phyloP scores from a whole-genome alignment of 2,797 vertebrate genomes.

The Basileuterus tristriatus region DNA sequence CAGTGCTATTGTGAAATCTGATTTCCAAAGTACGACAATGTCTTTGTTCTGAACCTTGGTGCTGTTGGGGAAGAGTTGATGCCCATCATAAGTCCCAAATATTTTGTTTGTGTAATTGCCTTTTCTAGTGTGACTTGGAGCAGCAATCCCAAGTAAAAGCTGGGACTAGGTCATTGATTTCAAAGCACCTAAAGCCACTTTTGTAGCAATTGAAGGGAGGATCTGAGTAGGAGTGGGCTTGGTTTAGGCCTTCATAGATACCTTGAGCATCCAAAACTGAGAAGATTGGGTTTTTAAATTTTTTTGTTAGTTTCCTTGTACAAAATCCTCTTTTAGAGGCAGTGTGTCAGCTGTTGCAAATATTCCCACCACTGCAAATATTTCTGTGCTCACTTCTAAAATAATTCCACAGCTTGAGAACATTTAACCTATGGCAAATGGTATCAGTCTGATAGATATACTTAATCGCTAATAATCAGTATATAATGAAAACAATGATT shows the following conservation, averaged over 20 bases:
- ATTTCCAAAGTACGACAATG: neutral
- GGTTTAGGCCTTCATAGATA: neutral
- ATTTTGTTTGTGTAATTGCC: neutral
- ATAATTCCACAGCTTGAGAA: neutral
- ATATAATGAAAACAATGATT: neutral
- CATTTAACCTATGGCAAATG: neutral
- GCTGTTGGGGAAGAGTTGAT: neutral
- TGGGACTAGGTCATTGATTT: neutral
- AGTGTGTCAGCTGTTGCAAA: neutral
- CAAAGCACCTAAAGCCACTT: neutral
- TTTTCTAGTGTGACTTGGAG: neutral
- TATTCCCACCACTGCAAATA: neutral
- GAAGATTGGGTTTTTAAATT: accelerated
- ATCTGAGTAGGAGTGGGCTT: neutral
- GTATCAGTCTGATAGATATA: neutral
- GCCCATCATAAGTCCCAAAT: neutral
- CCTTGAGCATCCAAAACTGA: neutral
- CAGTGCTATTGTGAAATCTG: neutral
- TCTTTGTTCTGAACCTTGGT: neutral
- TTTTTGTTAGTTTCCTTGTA: neutral
- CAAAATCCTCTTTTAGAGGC: neutral
- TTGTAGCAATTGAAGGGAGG: neutral
- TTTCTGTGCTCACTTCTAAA: neutral
- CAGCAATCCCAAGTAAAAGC: neutral
- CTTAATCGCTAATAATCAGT: neutral